Evolutionary conservation across 2,888 invertebrate species (phyloP).

Genomic region (Caenorhabditis auriculariae): DNA sequence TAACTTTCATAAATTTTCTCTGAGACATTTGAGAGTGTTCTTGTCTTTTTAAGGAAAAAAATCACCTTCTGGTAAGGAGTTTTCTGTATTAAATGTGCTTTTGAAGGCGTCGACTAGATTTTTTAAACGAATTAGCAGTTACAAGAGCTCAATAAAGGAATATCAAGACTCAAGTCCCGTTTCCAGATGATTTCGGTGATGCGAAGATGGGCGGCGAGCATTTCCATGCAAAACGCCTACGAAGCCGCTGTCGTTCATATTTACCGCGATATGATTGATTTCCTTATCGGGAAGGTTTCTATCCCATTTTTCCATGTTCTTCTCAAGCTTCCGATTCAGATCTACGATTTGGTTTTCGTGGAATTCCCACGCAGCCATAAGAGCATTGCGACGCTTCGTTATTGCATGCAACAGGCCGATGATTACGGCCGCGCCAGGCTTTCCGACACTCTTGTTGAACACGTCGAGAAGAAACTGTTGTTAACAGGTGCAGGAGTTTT

Average conservation of each 20-base stretch:
- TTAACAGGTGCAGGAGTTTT: not conserved
- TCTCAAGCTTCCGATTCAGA: no score
- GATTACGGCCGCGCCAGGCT: constrained; percentile 26
- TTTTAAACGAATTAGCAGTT: no score
- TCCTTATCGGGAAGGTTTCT: constrained; percentile 6
- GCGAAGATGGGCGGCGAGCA: constrained; percentile 4
- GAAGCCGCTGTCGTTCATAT: constrained; percentile 1
- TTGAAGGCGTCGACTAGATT: no score
- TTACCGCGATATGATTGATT: constrained; percentile 10
- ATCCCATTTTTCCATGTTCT: no score
- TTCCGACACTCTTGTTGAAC: constrained; percentile 12
- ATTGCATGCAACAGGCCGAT: constrained; percentile 30
- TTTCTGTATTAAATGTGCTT: no score
- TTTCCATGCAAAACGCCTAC: constrained; percentile 10
- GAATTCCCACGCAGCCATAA: constrained; percentile 25
- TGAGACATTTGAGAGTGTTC: no score
- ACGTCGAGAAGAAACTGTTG: constrained; percentile 17
- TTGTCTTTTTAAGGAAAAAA: no score
- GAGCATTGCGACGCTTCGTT: constrained; percentile 23
- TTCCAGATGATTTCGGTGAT: constrained; percentile 10
- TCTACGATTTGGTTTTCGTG: constrained; percentile 26
- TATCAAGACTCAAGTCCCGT: no score
- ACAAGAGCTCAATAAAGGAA: no score
- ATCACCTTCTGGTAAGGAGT: no score
- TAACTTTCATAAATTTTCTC: no score